Evolutionary conservation across 2,888 invertebrate species (phyloP), one percentile per base, ranked within the genome.

Genomic region (Caenorhabditis uteleia): DNA sequence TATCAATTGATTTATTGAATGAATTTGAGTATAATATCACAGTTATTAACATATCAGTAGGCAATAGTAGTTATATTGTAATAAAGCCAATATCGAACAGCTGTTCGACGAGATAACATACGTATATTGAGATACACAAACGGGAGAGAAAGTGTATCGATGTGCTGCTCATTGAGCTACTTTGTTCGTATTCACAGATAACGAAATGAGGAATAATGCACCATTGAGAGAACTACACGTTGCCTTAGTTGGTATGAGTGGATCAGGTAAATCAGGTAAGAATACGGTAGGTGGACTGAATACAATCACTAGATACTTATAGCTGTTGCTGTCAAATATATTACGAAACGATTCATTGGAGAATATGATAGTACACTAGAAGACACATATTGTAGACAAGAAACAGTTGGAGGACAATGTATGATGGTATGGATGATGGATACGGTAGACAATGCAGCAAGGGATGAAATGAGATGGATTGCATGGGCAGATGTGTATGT

Each of bases 301-400:
- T 31, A 14, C 14, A 31, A 23, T 29, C 2, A 26, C 26, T 2
- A 39, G 31, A 18, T 21, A 3, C 73, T 76, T 65, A n/a, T 80
- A 86, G 86, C 86, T 4, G 70, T 86, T 47, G 84, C 86, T 16
- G 86, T 86, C 18, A 86, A 85, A 70, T 86, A 85, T 69, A 84
- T 86, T 31, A 86, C 86, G 0, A 81, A 81, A 60, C 70, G 86
- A 18, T 86, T 85, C 60, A 86, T 86, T 57, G 85, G 85, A 79
- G 86, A 86, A 62, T 86, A 86, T 62, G 86, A 85, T 60, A 85
- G 85, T 4, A 79, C 83, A 59, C 77, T 86, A 85, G 86, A 86
- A 72, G 86, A 85, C 56, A 85, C 85, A 3, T 86, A 86, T 68
- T 84, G 84, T 12, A 85, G 85, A 60, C 83, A 83, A 31, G 85